Evolutionary conservation across 64 coral and sea anemone species (phyloP).

Genomic region (Dendrophyllia cribrosa): DNA sequence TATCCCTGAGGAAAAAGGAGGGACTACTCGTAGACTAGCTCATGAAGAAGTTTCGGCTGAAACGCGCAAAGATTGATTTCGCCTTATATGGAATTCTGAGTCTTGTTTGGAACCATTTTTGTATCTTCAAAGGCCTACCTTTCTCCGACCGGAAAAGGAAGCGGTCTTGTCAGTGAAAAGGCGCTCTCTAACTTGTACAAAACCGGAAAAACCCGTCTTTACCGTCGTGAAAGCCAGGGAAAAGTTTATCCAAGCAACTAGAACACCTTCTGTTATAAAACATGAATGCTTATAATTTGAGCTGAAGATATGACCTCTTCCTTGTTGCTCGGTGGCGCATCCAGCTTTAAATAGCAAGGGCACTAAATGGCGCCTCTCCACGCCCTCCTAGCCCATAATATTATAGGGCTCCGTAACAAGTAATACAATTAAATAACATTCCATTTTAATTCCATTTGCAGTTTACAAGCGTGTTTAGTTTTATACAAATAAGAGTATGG

Average conservation of each 20-base stretch:
- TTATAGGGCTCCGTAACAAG: not conserved
- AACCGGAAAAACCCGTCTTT: not conserved
- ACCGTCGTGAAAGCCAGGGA: not conserved
- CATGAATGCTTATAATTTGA: not conserved
- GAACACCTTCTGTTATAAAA: not conserved
- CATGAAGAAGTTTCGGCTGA: too few relatives aligned
- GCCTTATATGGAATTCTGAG: too few relatives aligned
- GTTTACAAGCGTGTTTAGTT: too few relatives aligned
- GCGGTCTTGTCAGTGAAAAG: constrained; percentile 7
- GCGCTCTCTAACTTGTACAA: not conserved
- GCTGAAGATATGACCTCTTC: not conserved
- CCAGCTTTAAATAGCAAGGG: constrained; percentile 9
- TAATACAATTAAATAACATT: too few relatives aligned
- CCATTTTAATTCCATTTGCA: too few relatives aligned
- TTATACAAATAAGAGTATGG: too few relatives aligned
- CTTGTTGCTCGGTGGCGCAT: constrained; percentile 28
- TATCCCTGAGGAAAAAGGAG: too few relatives aligned
- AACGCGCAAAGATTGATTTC: too few relatives aligned
- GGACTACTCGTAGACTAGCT: too few relatives aligned
- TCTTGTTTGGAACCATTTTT: too few relatives aligned
- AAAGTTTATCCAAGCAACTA: not conserved
- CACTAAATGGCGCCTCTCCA: constrained; percentile 33
- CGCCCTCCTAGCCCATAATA: constrained; percentile 60
- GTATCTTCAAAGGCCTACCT: too few relatives aligned
- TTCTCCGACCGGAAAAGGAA: constrained; percentile 40